These are phyloP conservation scores for Anadara kagoshimensis DNA, from an alignment of 1,140 invertebrate species.

Conservation along the genomic window DNA sequence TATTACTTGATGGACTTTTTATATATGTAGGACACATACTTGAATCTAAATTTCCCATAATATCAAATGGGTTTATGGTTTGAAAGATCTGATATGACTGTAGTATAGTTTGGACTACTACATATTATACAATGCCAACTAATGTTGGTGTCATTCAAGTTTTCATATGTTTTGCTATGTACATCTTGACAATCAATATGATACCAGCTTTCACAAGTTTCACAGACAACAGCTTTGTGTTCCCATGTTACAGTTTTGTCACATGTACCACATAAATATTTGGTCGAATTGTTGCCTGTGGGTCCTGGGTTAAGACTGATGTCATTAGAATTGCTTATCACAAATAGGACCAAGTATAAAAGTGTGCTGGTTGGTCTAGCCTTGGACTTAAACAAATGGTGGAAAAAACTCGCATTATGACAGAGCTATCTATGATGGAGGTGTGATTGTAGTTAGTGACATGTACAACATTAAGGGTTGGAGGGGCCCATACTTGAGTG, in stretches of 20 bases:
- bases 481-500: too few species aligned
- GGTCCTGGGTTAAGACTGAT: slow-evolving; percentile 13
- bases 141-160: not conserved
- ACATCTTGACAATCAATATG: slow-evolving; percentile 30
- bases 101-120: slow-evolving; percentile 26
- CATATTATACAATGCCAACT: slow-evolving; percentile 26
- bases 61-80: too few species aligned
- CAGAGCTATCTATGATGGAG: too few species aligned
- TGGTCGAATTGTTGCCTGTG: slow-evolving; percentile 15
- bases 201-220: slow-evolving; percentile 25
- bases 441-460: too few species aligned
- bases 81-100: too few species aligned
- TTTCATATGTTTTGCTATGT: slow-evolving; percentile 18
- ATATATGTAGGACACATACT: too few species aligned
- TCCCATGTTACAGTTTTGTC: slow-evolving; percentile 31
- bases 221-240: slow-evolving; percentile 26
- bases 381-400: too few species aligned
- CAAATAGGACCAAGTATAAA: not conserved
- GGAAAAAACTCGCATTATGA: too few species aligned
- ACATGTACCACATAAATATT: slow-evolving; percentile 33
- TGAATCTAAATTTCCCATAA: too few species aligned
- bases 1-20: too few species aligned
- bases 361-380: not conserved
- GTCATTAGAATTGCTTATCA: slow-evolving; percentile 2
- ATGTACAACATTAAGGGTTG: too few species aligned